Evolutionary conservation across 2,797 vertebrate species (phyloP).

Genomic region (Lepilemur ruficaudatus): DNA sequence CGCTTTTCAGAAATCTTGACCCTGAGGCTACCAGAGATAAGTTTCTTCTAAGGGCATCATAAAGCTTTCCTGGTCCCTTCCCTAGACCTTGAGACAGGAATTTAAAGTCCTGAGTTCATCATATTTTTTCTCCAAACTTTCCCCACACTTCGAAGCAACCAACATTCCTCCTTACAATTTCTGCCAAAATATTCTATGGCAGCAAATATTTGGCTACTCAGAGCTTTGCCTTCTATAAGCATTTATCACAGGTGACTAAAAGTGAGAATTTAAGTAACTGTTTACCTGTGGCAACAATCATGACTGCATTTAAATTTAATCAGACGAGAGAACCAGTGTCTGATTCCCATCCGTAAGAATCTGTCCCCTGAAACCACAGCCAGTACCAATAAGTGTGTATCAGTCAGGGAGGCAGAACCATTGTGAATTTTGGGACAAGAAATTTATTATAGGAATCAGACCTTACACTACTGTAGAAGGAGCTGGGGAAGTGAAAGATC

Average conservation of each 20-base stretch:
- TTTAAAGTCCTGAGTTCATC: not conserved
- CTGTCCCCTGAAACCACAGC: not conserved
- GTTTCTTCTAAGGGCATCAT: not conserved
- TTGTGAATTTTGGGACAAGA: not conserved
- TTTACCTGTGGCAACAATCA: not conserved
- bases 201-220: not conserved
- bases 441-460: not conserved
- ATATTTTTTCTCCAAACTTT: conserved; percentile 11
- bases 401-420: not conserved
- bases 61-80: not conserved
- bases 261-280: not conserved
- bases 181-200: not conserved
- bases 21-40: not conserved
- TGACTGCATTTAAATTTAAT: not conserved
- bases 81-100: not conserved
- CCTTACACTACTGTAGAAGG: not conserved
- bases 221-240: not conserved
- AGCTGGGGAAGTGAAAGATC: not conserved
- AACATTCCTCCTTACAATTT: not conserved
- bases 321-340: not conserved
- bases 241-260: not conserved
- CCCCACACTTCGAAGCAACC: not conserved
- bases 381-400: not conserved
- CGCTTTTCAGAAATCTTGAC: conserved; percentile 12
- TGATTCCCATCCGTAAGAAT: not conserved